Percentiles rank a stretch among this genome's conserved stretches.
Evolutionary conservation across 2,888 invertebrate species (phyloP).

Genomic region (Parelbella ahira): DNA sequence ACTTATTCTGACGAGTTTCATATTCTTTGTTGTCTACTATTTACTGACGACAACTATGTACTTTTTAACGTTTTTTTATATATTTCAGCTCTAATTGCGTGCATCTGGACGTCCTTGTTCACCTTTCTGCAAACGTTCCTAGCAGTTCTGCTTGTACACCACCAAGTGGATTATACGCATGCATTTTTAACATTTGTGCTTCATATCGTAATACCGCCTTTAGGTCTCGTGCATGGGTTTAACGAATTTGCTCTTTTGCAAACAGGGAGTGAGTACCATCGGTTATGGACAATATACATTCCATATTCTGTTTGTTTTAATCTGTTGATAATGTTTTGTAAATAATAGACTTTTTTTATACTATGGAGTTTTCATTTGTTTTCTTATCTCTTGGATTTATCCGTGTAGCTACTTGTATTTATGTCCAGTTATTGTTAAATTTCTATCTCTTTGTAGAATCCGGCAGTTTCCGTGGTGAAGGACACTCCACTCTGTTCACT

Average conservation of each 20-base stretch:
- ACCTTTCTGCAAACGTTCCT: conserved; percentile 59
- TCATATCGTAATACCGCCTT: conserved; percentile 53
- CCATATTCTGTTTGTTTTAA: neutral
- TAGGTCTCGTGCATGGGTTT: conserved; percentile 60
- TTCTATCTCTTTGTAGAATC: conserved; percentile 7
- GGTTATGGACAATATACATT: neutral
- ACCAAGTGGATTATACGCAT: conserved; percentile 46
- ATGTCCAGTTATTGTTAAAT: too few relatives aligned
- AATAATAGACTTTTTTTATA: too few relatives aligned
- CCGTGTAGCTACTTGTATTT: too few relatives aligned
- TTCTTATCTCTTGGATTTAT: neutral
- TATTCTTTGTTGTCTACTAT: conserved; percentile 1
- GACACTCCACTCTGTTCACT: conserved; percentile 41
- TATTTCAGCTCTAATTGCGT: conserved; percentile 48
- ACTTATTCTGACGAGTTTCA: conserved; percentile 26
- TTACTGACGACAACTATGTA: neutral
- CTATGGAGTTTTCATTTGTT: too few relatives aligned
- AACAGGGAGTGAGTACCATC: conserved; percentile 54
- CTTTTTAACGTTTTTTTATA: neutral
- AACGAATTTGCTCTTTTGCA: conserved; percentile 61
- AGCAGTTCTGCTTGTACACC: conserved; percentile 58
- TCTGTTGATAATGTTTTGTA: too few relatives aligned
- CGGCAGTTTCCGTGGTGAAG: conserved; percentile 11
- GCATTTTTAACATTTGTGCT: conserved; percentile 43
- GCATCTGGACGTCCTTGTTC: conserved; percentile 55